phyloP scores from a whole-genome alignment of 2,797 vertebrate species.

The Anniella stebbinsi region DNA sequence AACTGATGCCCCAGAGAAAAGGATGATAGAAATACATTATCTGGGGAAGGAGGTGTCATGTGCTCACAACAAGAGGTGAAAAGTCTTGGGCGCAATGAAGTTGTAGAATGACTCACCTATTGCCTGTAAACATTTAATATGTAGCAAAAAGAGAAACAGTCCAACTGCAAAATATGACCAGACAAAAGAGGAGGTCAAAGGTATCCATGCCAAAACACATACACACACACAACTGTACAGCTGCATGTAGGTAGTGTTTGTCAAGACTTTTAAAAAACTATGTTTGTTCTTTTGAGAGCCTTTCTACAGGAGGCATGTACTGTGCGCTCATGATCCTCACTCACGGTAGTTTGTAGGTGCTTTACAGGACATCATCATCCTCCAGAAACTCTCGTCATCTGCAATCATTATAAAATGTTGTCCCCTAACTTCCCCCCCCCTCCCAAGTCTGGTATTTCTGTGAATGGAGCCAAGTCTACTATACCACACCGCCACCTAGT shows the following conservation, averaged over 20 bases:
- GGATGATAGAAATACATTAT: neutral
- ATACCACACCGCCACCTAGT: too few species aligned
- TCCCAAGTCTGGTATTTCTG: too few species aligned
- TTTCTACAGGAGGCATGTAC: too few species aligned
- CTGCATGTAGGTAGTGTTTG: neutral
- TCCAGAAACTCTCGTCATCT: neutral
- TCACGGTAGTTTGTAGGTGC: too few species aligned
- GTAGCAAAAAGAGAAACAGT: constrained; percentile 60
- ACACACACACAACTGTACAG: neutral
- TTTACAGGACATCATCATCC: neutral
- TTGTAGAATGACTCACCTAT: constrained; percentile 56
- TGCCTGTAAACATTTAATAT: constrained; percentile 46
- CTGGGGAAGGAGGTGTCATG: too few species aligned
- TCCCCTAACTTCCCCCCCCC: too few species aligned
- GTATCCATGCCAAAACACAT: neutral
- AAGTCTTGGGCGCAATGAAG: constrained; percentile 23
- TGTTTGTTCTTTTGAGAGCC: neutral
- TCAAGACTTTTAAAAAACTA: neutral
- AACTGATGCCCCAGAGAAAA: neutral
- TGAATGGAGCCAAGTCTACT: too few species aligned
- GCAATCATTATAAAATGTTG: too few species aligned
- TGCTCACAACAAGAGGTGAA: too few species aligned
- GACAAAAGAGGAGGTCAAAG: rapidly evolving
- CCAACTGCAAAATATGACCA: constrained; percentile 39
- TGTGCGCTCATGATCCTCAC: too few species aligned